These are phyloP conservation scores for Diabrotica balteata DNA, from an alignment of 2,888 invertebrate species.

Conservation along the genomic window DNA sequence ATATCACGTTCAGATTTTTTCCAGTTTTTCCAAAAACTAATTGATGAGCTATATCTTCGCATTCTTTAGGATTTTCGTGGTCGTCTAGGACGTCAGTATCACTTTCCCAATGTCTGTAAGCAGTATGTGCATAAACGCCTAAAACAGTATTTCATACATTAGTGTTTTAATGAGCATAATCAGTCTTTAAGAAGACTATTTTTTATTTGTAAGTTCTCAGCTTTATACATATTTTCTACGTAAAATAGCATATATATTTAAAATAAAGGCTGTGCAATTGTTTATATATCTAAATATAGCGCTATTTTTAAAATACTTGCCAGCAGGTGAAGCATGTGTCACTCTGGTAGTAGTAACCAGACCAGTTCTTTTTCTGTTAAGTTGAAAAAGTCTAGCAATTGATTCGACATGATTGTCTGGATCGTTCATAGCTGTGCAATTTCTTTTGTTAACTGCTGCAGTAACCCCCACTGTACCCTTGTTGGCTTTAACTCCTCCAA, in stretches of 20 bases:
- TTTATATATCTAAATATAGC: not conserved
- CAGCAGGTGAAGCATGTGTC: constrained; percentile 80
- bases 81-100: constrained; percentile 67
- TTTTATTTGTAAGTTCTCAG: no score
- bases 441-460: constrained; percentile 68
- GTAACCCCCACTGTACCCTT: constrained; percentile 79
- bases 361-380: constrained; percentile 69
- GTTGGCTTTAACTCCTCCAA: constrained; percentile 81
- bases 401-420: constrained; percentile 69
- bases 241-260: no score
- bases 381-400: constrained; percentile 76
- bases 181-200: no score
- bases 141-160: constrained; percentile 27
- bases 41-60: constrained; percentile 78
- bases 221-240: no score
- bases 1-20: constrained; percentile 72
- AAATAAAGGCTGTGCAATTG: no score
- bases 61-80: constrained; percentile 60
- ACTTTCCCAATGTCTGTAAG: constrained; percentile 76
- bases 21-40: constrained; percentile 73
- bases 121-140: constrained; percentile 75
- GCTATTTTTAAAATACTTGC: constrained; percentile 34
- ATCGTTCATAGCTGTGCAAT: constrained; percentile 69
- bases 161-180: no score
- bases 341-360: constrained; percentile 80